Evolutionary conservation across 2,888 invertebrate genomes (phyloP).

Genomic region (Dilophus febrilis): DNA sequence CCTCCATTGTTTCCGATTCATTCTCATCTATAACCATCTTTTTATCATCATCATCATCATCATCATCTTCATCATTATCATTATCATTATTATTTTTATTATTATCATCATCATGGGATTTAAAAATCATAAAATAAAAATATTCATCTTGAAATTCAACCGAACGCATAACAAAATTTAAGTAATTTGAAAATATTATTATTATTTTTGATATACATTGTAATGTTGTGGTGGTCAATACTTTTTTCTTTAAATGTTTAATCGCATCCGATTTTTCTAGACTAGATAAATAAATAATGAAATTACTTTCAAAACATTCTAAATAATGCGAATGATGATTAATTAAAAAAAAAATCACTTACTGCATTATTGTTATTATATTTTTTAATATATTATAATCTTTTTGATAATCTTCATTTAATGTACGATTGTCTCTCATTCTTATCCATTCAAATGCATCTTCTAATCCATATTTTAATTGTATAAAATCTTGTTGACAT

Average conservation of each 20-base stretch:
- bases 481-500: constrained; percentile 25
- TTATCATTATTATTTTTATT: neutral
- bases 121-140: too few relatives aligned
- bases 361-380: constrained; percentile 29
- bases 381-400: constrained; percentile 32
- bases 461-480: constrained; percentile 24
- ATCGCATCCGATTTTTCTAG: constrained; percentile 22
- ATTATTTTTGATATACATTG: constrained; percentile 25
- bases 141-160: too few relatives aligned
- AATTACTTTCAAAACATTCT: constrained; percentile 2
- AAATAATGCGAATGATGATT: neutral
- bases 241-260: constrained; percentile 18
- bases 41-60: neutral
- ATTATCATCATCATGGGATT: neutral
- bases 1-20: neutral
- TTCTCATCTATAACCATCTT: neutral
- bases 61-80: too few relatives aligned
- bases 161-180: neutral
- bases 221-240: constrained; percentile 19
- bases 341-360: constrained; percentile 3
- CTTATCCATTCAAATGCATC: constrained; percentile 26
- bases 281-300: constrained; percentile 12
- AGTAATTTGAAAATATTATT: constrained; percentile 19
- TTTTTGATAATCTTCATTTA: constrained; percentile 19
- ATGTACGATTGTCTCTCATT: constrained; percentile 24